These are phyloP conservation scores for Myopa testacea DNA, from an alignment of 2,888 invertebrate species.

Conservation along the genomic window DNA sequence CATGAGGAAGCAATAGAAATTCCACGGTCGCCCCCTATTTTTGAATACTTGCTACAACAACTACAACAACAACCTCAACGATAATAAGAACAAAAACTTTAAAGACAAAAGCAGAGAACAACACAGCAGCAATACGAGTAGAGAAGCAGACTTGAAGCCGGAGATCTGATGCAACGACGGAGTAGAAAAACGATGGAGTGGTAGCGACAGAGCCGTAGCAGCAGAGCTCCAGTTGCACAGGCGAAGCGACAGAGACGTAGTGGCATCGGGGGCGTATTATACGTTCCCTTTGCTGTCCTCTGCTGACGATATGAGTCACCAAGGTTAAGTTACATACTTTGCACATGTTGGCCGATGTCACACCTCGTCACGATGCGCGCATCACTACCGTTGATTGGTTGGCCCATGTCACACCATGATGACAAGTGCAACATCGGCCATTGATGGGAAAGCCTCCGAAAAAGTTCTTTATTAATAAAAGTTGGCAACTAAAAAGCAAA, in stretches of 20 bases:
- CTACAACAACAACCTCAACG: background rate
- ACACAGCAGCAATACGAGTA: background rate
- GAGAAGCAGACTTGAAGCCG: background rate
- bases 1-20: conserved; percentile 27
- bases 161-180: background rate
- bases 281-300: no score
- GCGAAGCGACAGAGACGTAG: background rate
- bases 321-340: no score
- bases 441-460: no score
- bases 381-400: no score
- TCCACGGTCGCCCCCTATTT: background rate
- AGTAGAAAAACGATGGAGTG: background rate
- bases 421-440: no score
- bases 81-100: background rate
- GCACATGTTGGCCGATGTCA: no score
- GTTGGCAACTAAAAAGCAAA: no score
- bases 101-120: background rate
- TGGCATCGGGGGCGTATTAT: no score
- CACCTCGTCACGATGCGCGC: no score
- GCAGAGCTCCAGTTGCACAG: background rate
- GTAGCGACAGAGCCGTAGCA: background rate
- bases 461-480: no score
- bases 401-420: no score
- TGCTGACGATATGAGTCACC: no score
- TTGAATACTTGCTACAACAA: background rate